Conservation (phyloP, 2,113 vertebrate species). For the Eretmochelys imbricata region DNA sequence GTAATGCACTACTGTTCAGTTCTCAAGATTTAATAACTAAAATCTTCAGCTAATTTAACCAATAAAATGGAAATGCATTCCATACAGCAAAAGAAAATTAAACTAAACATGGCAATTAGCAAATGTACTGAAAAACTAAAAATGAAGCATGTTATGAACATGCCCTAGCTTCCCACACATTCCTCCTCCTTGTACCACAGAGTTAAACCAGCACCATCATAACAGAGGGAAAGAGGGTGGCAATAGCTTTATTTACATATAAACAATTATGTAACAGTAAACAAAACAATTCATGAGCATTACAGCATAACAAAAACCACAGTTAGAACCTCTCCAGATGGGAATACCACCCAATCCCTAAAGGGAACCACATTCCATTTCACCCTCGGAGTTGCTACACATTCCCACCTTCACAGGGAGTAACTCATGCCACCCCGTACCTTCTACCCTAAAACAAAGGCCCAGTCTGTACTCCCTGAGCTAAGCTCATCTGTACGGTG, state of each 20-base stretch:
- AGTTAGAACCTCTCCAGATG: slow-evolving; percentile 10
- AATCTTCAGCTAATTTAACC: neutral
- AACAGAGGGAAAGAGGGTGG: neutral
- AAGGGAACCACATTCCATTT: neutral
- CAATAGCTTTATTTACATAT: slow-evolving; percentile 45
- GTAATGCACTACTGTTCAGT: neutral
- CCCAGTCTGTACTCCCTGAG: neutral
- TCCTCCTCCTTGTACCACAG: neutral
- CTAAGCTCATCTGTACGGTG: slow-evolving; percentile 4
- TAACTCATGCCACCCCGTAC: neutral
- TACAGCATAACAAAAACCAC: slow-evolving; percentile 22
- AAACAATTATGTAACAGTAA: slow-evolving; percentile 50
- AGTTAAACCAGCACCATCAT: slow-evolving; percentile 39
- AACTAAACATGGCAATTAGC: neutral
- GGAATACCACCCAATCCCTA: neutral
- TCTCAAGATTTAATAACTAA: neutral
- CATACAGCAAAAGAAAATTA: neutral
- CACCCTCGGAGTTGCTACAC: neutral
- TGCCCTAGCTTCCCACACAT: slow-evolving; percentile 20
- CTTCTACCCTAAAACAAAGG: neutral
- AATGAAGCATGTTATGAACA: slow-evolving; percentile 29
- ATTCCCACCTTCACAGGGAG: neutral
- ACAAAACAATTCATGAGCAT: slow-evolving; percentile 5
- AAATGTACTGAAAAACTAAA: slow-evolving; percentile 34
- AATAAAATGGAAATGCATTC: neutral